Evolutionary conservation across 2,797 vertebrate species (phyloP).

Genomic region (Falco concolor): DNA sequence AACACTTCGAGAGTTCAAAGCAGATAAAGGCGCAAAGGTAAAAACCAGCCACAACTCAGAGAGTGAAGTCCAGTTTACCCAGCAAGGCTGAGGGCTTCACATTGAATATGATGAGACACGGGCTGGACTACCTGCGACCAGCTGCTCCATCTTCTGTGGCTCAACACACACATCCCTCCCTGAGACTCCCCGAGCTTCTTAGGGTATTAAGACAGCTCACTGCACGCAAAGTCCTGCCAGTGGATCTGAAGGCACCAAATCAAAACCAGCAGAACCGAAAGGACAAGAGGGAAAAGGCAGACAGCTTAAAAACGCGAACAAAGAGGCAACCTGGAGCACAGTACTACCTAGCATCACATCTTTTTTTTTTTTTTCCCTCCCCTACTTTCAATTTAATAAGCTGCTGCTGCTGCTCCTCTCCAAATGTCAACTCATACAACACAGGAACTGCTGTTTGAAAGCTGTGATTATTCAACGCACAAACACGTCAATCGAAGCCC

Average conservation of each 20-base stretch:
- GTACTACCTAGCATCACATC: accelerated
- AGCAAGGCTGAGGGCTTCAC: neutral
- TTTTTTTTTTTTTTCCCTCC: neutral
- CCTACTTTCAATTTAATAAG: constrained; percentile 11
- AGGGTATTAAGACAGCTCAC: neutral
- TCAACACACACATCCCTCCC: neutral
- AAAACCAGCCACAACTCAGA: neutral
- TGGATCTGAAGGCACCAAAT: accelerated
- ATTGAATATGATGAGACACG: neutral
- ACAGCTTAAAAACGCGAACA: neutral
- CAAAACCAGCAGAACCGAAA: neutral
- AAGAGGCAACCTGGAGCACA: neutral
- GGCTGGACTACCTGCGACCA: neutral
- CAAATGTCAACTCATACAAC: constrained; percentile 42
- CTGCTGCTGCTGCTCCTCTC: constrained; percentile 36
- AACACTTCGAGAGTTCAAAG: neutral
- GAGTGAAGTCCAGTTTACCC: neutral
- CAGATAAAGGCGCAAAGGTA: neutral
- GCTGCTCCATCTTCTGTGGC: neutral
- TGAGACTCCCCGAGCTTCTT: neutral
- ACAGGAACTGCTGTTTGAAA: constrained; percentile 54
- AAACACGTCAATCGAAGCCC: constrained; percentile 49
- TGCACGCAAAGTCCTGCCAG: neutral
- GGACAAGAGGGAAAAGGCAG: neutral
- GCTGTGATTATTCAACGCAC: constrained; percentile 47